Percentiles rank a stretch among this genome's conserved stretches.
phyloP scores from a whole-genome alignment of 2,113 vertebrate genomes.

The Trochalopteron elliotii region DNA sequence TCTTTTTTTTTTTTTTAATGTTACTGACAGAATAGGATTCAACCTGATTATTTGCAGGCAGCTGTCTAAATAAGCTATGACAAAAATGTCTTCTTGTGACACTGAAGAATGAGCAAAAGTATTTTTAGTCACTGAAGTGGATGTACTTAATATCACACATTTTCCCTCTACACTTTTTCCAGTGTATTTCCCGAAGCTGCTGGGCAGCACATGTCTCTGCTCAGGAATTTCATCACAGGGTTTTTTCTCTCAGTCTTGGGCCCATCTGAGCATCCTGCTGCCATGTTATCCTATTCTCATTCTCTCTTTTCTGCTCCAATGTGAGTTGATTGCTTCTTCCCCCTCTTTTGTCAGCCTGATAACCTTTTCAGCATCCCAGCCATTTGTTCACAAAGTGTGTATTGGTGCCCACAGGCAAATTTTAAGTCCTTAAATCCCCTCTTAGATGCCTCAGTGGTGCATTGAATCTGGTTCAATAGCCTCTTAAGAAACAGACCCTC shows the following conservation, averaged over 20 bases:
- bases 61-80: slow-evolving; percentile 43
- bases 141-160: not conserved
- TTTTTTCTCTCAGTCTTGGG: not conserved
- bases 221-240: not conserved
- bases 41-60: slow-evolving; percentile 26
- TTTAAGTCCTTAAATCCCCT: slow-evolving; percentile 24
- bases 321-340: not conserved
- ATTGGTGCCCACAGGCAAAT: not conserved
- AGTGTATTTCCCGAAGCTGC: not conserved
- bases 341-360: not conserved
- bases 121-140: slow-evolving; percentile 31
- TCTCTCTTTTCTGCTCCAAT: not conserved
- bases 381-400: not conserved
- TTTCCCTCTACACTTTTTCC: not conserved
- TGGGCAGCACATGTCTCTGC: not conserved
- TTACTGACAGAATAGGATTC: not conserved
- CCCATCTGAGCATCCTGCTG: not conserved
- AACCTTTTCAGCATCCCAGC: not conserved
- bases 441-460: not conserved
- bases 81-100: slow-evolving; percentile 32
- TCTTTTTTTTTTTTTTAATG: fast-evolving
- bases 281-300: fast-evolving
- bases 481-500: not conserved
- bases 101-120: slow-evolving; percentile 3
- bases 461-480: not conserved